These are phyloP conservation scores for Magallana nippona DNA, from an alignment of 2,888 invertebrate species.

Conservation along the genomic window DNA sequence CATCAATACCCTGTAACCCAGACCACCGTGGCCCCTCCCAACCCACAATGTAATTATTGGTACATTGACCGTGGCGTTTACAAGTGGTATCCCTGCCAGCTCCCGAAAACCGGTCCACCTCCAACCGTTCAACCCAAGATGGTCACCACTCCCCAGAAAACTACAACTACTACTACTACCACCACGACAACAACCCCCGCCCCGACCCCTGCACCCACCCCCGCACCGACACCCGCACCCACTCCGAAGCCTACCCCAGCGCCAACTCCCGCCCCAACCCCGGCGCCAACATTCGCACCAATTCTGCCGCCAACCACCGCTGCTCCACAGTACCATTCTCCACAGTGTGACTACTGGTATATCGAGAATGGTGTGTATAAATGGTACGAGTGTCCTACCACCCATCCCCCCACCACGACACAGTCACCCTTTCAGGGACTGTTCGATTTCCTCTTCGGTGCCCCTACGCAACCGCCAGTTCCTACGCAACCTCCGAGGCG, in stretches of 20 bases:
- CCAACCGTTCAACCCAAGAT: not conserved
- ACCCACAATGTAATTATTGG: not conserved
- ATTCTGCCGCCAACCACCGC: not conserved
- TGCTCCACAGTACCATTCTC: not conserved
- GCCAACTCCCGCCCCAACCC: not conserved
- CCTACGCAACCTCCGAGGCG: not conserved
- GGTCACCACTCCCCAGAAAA: not conserved
- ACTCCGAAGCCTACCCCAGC: not conserved
- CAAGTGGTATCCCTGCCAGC: slow-evolving; percentile 10
- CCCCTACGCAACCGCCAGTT: not conserved
- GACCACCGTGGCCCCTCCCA: not conserved
- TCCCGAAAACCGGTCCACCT: slow-evolving; percentile 9
- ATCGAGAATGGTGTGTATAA: slow-evolving; percentile 10
- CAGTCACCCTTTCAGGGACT: not conserved
- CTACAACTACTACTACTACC: not conserved
- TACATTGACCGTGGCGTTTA: not conserved
- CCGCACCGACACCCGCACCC: not conserved
- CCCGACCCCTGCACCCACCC: not conserved
- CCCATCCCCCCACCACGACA: not conserved
- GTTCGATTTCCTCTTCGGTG: slow-evolving; percentile 2
- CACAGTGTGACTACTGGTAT: slow-evolving; percentile 3
- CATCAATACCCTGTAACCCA: not conserved
- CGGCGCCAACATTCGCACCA: not conserved
- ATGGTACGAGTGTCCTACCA: slow-evolving; percentile 3
- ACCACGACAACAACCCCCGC: not conserved